Percentiles rank a stretch among this genome's conserved stretches.
Conservation (phyloP, 64 coral and sea anemone species). For the Montipora foliosa region DNA sequence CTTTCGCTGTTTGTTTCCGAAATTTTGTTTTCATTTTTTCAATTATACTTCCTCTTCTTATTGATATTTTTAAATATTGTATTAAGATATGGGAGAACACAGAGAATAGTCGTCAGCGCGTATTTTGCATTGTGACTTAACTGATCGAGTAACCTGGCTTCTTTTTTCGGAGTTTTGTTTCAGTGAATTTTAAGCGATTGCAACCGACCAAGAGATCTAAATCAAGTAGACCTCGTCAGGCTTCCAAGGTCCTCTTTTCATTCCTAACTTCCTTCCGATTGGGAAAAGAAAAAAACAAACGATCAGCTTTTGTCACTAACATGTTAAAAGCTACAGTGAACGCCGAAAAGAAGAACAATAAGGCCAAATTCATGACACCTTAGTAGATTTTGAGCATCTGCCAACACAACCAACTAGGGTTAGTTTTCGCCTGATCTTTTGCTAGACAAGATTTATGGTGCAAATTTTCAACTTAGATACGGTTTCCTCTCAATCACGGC, state of each 20-base stretch:
- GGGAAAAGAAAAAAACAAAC: background rate
- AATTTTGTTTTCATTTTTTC: background rate
- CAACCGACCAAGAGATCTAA: background rate
- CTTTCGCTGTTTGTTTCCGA: background rate
- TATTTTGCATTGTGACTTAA: too few relatives aligned
- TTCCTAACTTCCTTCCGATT: slow-evolving; percentile 1
- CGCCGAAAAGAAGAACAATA: background rate
- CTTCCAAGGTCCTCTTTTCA: background rate
- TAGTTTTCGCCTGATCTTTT: slow-evolving; percentile 1
- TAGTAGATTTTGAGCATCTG: background rate
- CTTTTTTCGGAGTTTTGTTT: too few relatives aligned
- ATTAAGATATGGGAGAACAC: too few relatives aligned
- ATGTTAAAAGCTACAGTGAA: background rate
- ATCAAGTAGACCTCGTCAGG: background rate
- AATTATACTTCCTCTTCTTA: background rate
- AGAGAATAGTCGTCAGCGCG: too few relatives aligned
- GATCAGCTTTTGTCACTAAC: background rate
- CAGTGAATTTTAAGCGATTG: too few relatives aligned
- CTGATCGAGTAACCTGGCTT: too few relatives aligned
- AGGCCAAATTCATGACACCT: slow-evolving; percentile 14
- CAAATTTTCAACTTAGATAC: background rate
- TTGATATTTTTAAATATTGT: too few relatives aligned
- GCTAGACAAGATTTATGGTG: background rate
- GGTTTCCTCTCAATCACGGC: background rate
- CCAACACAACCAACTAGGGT: background rate